A percentile compares a stretch with the other conserved stretches of the same genome.
Evolutionary conservation across 2,113 vertebrate species (phyloP).

Genomic region (Ploceus nigricollis): DNA sequence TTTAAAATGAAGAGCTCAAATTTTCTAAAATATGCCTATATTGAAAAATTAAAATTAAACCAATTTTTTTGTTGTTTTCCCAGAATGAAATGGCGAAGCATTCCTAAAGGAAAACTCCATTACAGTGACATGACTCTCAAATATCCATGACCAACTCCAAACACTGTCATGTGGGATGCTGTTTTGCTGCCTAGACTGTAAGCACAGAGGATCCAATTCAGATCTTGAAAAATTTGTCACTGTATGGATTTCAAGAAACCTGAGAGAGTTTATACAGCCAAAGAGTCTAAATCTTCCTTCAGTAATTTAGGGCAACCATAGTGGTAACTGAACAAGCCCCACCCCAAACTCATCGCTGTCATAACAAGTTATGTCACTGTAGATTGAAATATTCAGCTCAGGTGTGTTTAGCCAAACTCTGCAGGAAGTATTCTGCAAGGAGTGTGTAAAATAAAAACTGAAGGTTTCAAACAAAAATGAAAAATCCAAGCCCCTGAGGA

Average conservation of each 20-base stretch:
- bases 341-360: accelerated
- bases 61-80: not conserved
- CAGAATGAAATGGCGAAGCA: not conserved
- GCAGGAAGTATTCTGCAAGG: not conserved
- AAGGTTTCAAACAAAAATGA: not conserved
- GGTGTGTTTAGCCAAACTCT: not conserved
- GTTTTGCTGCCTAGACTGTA: not conserved
- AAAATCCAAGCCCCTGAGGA: not conserved
- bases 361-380: not conserved
- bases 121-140: not conserved
- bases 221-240: not conserved
- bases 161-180: not conserved
- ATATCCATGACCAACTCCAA: not conserved
- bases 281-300: not conserved
- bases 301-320: not conserved
- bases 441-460: not conserved
- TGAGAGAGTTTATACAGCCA: not conserved
- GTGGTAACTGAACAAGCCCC: not conserved
- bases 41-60: not conserved
- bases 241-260: not conserved
- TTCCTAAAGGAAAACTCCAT: not conserved
- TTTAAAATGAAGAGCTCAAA: not conserved
- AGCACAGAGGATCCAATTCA: not conserved
- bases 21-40: not conserved
- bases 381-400: not conserved